Evolutionary conservation across 2,888 invertebrate genomes (phyloP).

Genomic region (Thalpophila matura): DNA sequence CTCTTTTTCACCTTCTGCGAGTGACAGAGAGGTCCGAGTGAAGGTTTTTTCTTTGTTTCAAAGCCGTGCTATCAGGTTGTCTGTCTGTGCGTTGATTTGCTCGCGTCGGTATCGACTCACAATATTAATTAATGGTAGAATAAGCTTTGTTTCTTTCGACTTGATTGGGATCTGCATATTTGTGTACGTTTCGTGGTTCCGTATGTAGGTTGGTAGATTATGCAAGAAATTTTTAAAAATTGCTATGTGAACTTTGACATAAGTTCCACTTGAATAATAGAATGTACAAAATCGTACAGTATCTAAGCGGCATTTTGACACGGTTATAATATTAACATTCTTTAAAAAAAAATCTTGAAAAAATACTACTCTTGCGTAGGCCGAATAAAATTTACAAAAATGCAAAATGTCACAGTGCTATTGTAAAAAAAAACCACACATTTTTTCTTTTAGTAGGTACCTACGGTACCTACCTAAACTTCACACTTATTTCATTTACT

Average conservation of each 20-base stretch:
- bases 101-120: conserved; percentile 80
- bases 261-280: conserved; percentile 3
- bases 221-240: neutral
- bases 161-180: conserved; percentile 74
- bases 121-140: conserved; percentile 86
- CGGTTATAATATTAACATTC: neutral
- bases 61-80: conserved; percentile 80
- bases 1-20: conserved; percentile 65
- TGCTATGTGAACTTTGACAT: neutral
- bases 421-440: no score
- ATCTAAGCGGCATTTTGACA: neutral
- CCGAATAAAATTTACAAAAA: no score
- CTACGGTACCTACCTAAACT: no score
- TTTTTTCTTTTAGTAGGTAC: no score
- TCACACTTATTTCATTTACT: no score
- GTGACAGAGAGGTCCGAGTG: conserved; percentile 67
- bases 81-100: conserved; percentile 83
- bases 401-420: no score
- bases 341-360: neutral
- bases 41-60: conserved; percentile 77
- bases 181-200: conserved; percentile 63
- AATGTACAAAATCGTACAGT: neutral
- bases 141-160: conserved; percentile 81
- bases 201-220: conserved; percentile 50
- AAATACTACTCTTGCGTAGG: no score